Base-by-base conservation (phyloP, 2,888 invertebrate species). In the Rotaria macrura region DNA sequence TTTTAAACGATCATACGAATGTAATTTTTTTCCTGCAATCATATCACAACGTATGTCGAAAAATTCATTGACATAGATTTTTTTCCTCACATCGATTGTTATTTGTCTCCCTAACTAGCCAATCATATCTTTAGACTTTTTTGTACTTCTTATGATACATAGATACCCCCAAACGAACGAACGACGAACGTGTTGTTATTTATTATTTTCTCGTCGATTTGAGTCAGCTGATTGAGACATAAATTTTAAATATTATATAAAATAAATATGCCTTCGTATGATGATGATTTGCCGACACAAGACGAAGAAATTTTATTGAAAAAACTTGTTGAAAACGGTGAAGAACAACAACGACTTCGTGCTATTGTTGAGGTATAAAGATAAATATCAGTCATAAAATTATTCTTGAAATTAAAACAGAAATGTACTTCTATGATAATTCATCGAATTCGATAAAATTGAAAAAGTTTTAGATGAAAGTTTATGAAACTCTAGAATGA, bases 201-300 rank as follows among this genome's bases (percentile, higher is more conserved):
- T 79, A 5, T 43, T 79, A n/a, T 79, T 79, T 79, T 79, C 79
- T 29, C 25, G 14, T 34, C 29, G 65, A 65, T 65, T 34, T 65
- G 9, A 17, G 34, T 17, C 9, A 25, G 25, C 54, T 65, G 65
- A 65, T 65, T 20, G 14, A 17, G 34, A 65, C 14, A 65, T 34
- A 34, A 5, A 2, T 17, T 65, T 65, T 20, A 6, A 17, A 65
- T 34, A 65, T 17, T 25, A 79, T 23, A 23, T 79, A 25, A 79
- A 3, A n/a, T 10, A 79, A 79, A 5, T 79, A 79, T 79, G 79
- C 79, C 43, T 25, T 43, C 43, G 2, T 79, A 79, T 79, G 79
- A 79, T 43, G 79, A 79, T 43, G 79, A 79, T 79, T 25, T 79
- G 14, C 79, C 79, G 3, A 79, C 43, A n/a, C 79, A 79, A 43